phyloP scores from a whole-genome alignment of 1,140 invertebrate genomes.

The Dryas iulia region DNA sequence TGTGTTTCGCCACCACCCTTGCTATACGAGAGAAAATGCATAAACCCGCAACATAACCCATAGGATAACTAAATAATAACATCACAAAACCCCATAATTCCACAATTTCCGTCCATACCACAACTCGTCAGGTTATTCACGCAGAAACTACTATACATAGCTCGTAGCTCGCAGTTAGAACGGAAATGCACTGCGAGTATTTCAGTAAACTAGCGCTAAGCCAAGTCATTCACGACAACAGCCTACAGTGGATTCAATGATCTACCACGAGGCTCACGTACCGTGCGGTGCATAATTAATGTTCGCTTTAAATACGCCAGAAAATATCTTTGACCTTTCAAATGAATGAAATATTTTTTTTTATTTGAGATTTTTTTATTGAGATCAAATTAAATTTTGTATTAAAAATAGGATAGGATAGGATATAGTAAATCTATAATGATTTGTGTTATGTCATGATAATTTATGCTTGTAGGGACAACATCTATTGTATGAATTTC shows the following conservation, averaged over 20 bases:
- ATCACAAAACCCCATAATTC: not conserved
- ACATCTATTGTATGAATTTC: no score
- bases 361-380: not conserved
- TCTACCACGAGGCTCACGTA: not conserved
- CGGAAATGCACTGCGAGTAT: not conserved
- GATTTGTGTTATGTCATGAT: no score
- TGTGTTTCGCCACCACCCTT: no score
- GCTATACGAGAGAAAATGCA: no score
- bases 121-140: not conserved
- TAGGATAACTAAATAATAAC: not conserved
- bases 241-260: not conserved
- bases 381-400: not conserved
- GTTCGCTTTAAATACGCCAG: not conserved
- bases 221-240: not conserved
- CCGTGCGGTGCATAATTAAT: not conserved
- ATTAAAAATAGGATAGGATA: not conserved
- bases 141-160: not conserved
- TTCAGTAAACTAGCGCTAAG: not conserved
- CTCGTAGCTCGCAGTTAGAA: not conserved
- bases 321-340: conserved; percentile 1
- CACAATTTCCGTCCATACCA: not conserved
- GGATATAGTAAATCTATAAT: no score
- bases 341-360: not conserved
- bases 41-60: no score
- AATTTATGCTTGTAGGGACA: no score